Evolutionary conservation across 2,113 vertebrate genomes (phyloP).

Genomic region (Thamnophis sirtalis): DNA sequence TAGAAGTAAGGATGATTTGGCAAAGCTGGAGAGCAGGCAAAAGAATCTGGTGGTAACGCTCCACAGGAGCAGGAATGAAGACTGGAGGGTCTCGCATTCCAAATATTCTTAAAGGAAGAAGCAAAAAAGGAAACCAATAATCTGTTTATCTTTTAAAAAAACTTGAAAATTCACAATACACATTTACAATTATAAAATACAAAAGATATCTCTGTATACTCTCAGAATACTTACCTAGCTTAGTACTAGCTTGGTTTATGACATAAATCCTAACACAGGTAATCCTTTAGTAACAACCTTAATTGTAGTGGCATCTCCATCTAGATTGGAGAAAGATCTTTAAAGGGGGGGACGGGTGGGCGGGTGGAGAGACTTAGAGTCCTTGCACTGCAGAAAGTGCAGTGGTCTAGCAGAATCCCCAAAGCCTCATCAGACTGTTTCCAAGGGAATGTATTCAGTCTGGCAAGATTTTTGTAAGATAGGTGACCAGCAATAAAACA

Average conservation of each 20-base stretch:
- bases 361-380: not conserved
- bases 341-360: no score
- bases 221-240: not conserved
- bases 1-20: constrained; percentile 93
- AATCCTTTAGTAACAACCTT: not conserved
- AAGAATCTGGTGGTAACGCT: constrained; percentile 92
- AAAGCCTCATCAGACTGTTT: not conserved
- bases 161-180: not conserved
- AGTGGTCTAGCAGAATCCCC: not conserved
- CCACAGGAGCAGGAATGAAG: constrained; percentile 89
- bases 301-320: not conserved
- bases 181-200: not conserved
- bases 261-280: not conserved
- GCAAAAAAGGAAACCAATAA: not conserved
- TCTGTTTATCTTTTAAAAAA: not conserved
- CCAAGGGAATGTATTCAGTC: not conserved
- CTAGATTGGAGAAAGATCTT: not conserved
- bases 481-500: not conserved
- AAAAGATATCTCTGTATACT: not conserved
- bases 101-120: constrained; percentile 66
- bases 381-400: not conserved
- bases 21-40: constrained; percentile 87
- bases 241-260: not conserved
- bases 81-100: constrained; percentile 82
- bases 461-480: not conserved